phyloP scores from a whole-genome alignment of 1,140 invertebrate genomes.

The Drosophila nikananu region DNA sequence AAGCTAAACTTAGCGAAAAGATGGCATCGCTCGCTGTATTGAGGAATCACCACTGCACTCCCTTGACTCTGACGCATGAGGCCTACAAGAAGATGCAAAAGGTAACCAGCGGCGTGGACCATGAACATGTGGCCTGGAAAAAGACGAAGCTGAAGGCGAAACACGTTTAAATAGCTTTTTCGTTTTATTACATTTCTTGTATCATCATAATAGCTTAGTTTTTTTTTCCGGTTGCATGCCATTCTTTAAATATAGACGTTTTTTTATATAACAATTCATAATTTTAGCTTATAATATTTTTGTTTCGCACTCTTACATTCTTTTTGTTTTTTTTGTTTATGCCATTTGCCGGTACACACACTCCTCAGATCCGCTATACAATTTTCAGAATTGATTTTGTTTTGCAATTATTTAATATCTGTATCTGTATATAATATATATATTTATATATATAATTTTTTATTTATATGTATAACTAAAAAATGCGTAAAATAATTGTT shows the following conservation, averaged over 20 bases:
- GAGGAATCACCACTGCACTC: conserved; percentile 25
- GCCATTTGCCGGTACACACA: conserved; percentile 54
- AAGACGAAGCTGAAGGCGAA: background rate
- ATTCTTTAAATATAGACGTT: conserved; percentile 73
- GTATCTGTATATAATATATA: conserved; percentile 53
- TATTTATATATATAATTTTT: conserved; percentile 50
- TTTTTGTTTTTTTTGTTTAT: conserved; percentile 39
- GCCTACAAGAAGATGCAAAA: conserved; percentile 27
- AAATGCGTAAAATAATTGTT: conserved; percentile 78
- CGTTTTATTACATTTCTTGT: conserved; percentile 72
- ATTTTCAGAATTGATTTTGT: conserved; percentile 58
- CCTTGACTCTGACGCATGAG: conserved; percentile 40
- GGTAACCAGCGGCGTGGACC: background rate
- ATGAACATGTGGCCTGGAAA: background rate
- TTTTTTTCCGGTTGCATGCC: conserved; percentile 60
- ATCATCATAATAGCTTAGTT: conserved; percentile 51
- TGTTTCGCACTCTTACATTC: conserved; percentile 67
- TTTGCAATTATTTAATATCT: conserved; percentile 72
- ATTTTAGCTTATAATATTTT: conserved; percentile 80
- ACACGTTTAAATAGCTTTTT: conserved; percentile 52
- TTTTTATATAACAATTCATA: conserved; percentile 81
- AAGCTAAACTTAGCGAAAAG: conserved; percentile 16
- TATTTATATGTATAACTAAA: conserved; percentile 75
- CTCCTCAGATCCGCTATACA: conserved; percentile 47
- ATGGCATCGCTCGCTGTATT: conserved; percentile 38